Evolutionary conservation across 2,888 invertebrate genomes (phyloP), one percentile per base, ranked within the genome.

Genomic region (Agriopis leucophaearia): DNA sequence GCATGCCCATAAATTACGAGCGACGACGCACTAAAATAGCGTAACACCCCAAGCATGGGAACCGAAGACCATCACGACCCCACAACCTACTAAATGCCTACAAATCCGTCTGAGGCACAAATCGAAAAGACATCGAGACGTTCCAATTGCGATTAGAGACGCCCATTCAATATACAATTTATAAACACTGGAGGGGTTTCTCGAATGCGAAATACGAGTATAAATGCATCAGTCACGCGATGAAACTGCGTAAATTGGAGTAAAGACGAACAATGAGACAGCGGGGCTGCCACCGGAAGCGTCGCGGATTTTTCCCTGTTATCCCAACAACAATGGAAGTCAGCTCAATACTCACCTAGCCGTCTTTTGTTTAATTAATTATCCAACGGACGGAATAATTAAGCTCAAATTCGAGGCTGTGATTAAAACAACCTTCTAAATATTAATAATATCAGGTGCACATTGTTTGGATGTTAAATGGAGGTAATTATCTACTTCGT

Each of bases 1-100:
- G 89, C 90, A 87, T 82, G 86, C 81, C 82, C 89, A 89, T 94
- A 93, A 93, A 94, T 94, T 91, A 91, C 88, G 35, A 75, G 78
- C 83, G 89, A 89, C 89, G 88, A 89, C 88, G 81, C 85, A 90
- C 91, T 88, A 90, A 93, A 93, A 93, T 93, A 93, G 93, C 93
- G 90, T 90, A 89, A 87, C 93, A 91, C 92, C 92, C 92, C 87
- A 87, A 87, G 82, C 92, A 91, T 93, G 93, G 91, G 92, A 93
- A 93, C 91, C 79, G 77, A 77, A 77, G 79, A 77, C 82, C 81
- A 78, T 52, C 44, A 35, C 63, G 57, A 83, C 86, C 83, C 84
- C 79, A 77, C 86, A 80, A 78, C 80, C 82, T 81, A 88, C 88
- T 90, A 90, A 91, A 91, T 88, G 88, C 84, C 88, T 88, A 90